A percentile compares a stretch with the other conserved stretches of the same genome.
Conservation (phyloP, 1,140 invertebrate genomes). For the Armadillidium nasatum region DNA sequence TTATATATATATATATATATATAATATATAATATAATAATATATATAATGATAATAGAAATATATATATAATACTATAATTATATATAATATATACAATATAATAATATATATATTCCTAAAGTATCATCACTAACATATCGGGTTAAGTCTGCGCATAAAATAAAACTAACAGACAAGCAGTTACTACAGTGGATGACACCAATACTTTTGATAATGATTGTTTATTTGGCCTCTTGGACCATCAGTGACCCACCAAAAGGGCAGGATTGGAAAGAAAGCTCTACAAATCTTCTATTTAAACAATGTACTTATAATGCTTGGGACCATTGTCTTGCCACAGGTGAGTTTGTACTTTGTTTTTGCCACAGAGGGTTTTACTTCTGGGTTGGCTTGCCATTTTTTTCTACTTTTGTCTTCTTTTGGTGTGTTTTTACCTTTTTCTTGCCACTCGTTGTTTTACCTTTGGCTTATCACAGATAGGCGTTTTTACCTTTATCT, state of each 20-base stretch:
- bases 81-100: no score
- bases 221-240: conserved; percentile 84
- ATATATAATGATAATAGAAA: no score
- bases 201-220: conserved; percentile 81
- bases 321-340: conserved; percentile 86
- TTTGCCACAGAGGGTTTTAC: no score
- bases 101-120: conserved; percentile 43
- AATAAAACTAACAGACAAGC: conserved; percentile 82
- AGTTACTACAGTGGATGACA: conserved; percentile 80
- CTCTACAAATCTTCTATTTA: conserved; percentile 69
- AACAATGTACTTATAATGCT: conserved; percentile 85
- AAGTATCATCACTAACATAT: conserved; percentile 86
- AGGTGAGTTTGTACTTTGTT: no score
- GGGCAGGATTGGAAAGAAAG: conserved; percentile 66
- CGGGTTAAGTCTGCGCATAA: conserved; percentile 89
- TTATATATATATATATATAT: no score
- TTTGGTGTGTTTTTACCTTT: no score
- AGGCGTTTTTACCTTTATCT: no score
- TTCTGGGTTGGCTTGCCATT: no score
- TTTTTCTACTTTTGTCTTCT: no score
- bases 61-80: no score
- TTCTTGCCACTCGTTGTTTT: no score
- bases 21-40: conserved; percentile 13
- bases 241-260: conserved; percentile 68
- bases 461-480: no score